Conservation (phyloP, 2,113 vertebrate species). For the Sinosuthora webbiana region DNA sequence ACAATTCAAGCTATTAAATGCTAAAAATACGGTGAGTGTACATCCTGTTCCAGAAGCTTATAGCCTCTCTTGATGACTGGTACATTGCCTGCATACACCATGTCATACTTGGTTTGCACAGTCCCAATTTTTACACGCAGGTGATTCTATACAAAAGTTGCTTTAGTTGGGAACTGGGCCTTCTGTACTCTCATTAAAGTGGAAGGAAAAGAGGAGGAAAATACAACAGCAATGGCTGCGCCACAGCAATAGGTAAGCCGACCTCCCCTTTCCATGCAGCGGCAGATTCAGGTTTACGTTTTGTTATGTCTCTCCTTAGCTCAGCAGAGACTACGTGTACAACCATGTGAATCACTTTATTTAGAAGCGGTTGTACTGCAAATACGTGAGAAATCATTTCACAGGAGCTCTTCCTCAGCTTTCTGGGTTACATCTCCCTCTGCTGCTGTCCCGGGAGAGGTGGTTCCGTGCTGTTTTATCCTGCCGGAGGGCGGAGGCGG, state of each 20-base stretch:
- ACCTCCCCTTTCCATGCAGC: no score
- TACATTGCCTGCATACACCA: neutral
- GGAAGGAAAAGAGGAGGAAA: neutral
- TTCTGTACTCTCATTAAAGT: neutral
- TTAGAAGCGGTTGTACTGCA: neutral
- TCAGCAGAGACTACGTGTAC: neutral
- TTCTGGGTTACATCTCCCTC: neutral
- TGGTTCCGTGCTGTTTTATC: fast-evolving
- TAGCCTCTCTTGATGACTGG: neutral
- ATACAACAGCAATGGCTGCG: neutral
- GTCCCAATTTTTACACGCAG: neutral
- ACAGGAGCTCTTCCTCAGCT: neutral
- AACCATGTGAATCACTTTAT: neutral
- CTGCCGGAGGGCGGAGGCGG: fast-evolving
- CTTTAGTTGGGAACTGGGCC: neutral
- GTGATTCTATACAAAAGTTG: neutral
- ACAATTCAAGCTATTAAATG: neutral
- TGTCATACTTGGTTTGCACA: neutral
- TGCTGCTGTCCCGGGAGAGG: neutral
- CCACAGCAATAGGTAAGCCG: neutral
- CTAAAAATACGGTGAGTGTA: neutral
- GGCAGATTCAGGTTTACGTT: neutral
- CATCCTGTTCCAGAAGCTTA: neutral
- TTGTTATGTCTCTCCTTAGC: neutral
- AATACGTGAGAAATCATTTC: neutral